These are phyloP conservation scores for Lycodopsis pacificus DNA, from an alignment of 2,797 vertebrate species.

Conservation along the genomic window DNA sequence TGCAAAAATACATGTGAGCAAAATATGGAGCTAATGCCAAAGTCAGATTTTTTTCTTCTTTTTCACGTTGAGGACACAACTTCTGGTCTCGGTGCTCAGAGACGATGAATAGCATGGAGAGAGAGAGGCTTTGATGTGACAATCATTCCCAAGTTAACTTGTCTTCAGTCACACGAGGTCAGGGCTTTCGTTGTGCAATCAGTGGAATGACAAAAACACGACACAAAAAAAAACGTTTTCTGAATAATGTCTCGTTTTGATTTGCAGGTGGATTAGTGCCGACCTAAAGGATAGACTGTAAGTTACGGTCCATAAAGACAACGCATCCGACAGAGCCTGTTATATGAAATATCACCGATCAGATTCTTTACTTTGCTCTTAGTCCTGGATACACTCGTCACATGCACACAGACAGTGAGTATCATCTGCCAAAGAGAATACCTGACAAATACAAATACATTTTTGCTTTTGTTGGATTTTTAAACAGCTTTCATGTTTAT, in stretches of 20 bases:
- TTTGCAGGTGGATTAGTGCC: constrained; percentile 52
- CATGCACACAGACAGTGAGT: not conserved
- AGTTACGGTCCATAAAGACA: constrained; percentile 57
- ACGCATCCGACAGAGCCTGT: constrained; percentile 29
- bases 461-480: not conserved
- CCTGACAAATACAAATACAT: not conserved
- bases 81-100: constrained; percentile 63
- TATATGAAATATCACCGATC: constrained; percentile 50
- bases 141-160: constrained; percentile 77
- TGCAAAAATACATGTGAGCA: constrained; percentile 37
- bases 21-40: constrained; percentile 50
- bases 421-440: constrained; percentile 11
- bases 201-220: constrained; percentile 65
- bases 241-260: constrained; percentile 65
- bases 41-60: constrained; percentile 20
- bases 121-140: constrained; percentile 72
- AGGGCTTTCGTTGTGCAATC: constrained; percentile 67
- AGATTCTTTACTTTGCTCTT: constrained; percentile 26
- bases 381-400: constrained; percentile 5
- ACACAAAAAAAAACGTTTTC: constrained; percentile 48
- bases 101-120: constrained; percentile 57
- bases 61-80: constrained; percentile 55
- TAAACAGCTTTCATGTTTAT: not conserved
- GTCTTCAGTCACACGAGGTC: constrained; percentile 73
- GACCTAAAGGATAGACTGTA: constrained; percentile 65